These are phyloP conservation scores for Xestobium rufovillosum DNA, from an alignment of 2,888 invertebrate genomes.

Conservation along the genomic window DNA sequence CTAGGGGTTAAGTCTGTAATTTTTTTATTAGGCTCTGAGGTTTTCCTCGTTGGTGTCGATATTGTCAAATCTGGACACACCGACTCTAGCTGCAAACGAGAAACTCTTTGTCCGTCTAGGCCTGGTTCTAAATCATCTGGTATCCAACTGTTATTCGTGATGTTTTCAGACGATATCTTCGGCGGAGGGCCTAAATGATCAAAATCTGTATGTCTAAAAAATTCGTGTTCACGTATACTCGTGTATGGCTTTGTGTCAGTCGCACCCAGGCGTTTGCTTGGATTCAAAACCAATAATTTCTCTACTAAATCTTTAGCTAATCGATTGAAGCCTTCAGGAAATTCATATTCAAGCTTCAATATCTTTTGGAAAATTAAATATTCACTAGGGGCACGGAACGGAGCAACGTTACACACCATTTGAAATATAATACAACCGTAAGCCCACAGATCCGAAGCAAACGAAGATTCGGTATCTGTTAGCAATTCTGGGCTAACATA, in stretches of 20 bases:
- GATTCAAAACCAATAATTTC: conserved; percentile 75
- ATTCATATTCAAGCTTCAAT: conserved; percentile 79
- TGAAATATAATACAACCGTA: conserved; percentile 95
- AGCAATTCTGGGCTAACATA: conserved; percentile 97
- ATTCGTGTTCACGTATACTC: conserved; percentile 77
- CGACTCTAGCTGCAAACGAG: conserved; percentile 50
- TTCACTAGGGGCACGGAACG: conserved; percentile 87
- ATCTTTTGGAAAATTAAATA: conserved; percentile 97
- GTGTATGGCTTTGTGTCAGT: conserved; percentile 67
- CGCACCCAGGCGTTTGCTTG: conserved; percentile 74
- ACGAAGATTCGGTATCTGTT: conserved; percentile 62
- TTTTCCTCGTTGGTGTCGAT: conserved; percentile 31
- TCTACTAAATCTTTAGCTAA: conserved; percentile 83
- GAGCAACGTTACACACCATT: conserved; percentile 89
- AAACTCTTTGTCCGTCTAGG: conserved; percentile 72
- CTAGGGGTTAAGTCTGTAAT: conserved; percentile 59
- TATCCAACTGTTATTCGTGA: conserved; percentile 61
- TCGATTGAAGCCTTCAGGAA: conserved; percentile 84
- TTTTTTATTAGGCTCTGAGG: conserved; percentile 35
- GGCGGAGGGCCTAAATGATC: conserved; percentile 77
- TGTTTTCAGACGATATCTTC: conserved; percentile 60
- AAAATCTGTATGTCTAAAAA: conserved; percentile 81
- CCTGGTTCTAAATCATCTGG: conserved; percentile 82
- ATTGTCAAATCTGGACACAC: conserved; percentile 16
- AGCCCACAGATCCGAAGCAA: conserved; percentile 93